Base-by-base conservation (phyloP, 1,140 invertebrate genomes). In the Hyles euphorbiae region DNA sequence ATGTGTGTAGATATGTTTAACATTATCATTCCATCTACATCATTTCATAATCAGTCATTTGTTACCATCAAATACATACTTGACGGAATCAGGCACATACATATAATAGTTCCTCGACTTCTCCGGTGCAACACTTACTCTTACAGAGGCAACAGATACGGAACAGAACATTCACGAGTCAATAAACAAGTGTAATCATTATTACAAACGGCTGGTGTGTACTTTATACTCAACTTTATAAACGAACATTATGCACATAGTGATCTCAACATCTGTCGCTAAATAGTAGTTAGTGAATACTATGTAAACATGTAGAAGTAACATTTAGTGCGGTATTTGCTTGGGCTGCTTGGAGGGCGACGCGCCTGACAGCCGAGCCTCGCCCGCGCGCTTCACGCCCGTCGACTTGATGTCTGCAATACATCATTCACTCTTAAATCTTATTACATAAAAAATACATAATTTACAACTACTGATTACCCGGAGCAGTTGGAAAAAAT, bases 311-410 rank as follows among this genome's bases (percentile, higher is more conserved):
- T 22, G 9, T 3, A 44, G 22, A 52, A 47, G 10, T 56, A 61
- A 67, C 58, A 57, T 60, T 83, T 73, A 90, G 68, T 89, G 85
- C 62, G 88, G 58, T 61, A 88, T 65, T 65, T 88, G 81, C 67
- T 90, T 90, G n/a, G 83, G 75, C 66, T 90, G 89, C 64, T 90
- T 90, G 9, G 85, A 83, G 0, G 89, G 87, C 22, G 89, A 89
- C 2, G 87, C 84, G 45, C 87, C 87, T 0, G 89, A 76, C 48
- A 89, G 58, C 58, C 88, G 74, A 32, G 81, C 78, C 3, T 88
- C 83, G 44, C 87, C 78, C 12, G 85, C 70, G 48, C 89, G 65
- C 65, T 90, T 90, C 52, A 89, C 82, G 0, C 81, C 87, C n/a
- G 86, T 78, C 12, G 87, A 84, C 67, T 89, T 90, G 53, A 88